Conservation (phyloP, 2,888 invertebrate species). For the Ophonus ardosiacus region DNA sequence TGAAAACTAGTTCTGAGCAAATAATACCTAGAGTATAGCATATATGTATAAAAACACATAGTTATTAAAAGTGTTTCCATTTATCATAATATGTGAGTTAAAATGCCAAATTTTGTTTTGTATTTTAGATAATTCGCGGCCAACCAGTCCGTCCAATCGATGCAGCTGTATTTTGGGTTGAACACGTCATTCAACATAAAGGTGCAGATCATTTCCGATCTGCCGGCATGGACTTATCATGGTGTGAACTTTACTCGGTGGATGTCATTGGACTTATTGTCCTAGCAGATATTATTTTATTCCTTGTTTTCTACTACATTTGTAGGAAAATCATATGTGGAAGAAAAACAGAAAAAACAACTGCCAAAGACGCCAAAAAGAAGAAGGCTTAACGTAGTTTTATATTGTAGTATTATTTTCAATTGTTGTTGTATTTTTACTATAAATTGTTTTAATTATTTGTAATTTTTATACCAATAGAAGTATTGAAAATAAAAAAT, state of each 20-base stretch:
- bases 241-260: constrained; percentile 70
- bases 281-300: constrained; percentile 4
- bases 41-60: no score
- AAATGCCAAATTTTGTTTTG: neutral
- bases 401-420: constrained; percentile 10
- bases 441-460: neutral
- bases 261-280: constrained; percentile 67
- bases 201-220: constrained; percentile 71
- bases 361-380: constrained; percentile 27
- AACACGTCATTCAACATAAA: constrained; percentile 70
- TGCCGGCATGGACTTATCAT: constrained; percentile 68
- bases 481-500: neutral
- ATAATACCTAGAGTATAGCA: no score
- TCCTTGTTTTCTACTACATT: constrained; percentile 30
- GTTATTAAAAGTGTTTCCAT: no score
- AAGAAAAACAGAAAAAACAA: neutral
- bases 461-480: neutral
- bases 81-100: no score
- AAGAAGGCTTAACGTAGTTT: constrained; percentile 48
- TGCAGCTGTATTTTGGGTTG: constrained; percentile 70
- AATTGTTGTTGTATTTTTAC: constrained; percentile 2
- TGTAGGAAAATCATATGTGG: constrained; percentile 9
- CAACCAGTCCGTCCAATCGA: constrained; percentile 70
- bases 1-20: no score
- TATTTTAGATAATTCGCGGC: constrained; percentile 68